These are phyloP conservation scores for Diabrotica undecimpunctata DNA, from an alignment of 1,140 invertebrate genomes.

Conservation along the genomic window DNA sequence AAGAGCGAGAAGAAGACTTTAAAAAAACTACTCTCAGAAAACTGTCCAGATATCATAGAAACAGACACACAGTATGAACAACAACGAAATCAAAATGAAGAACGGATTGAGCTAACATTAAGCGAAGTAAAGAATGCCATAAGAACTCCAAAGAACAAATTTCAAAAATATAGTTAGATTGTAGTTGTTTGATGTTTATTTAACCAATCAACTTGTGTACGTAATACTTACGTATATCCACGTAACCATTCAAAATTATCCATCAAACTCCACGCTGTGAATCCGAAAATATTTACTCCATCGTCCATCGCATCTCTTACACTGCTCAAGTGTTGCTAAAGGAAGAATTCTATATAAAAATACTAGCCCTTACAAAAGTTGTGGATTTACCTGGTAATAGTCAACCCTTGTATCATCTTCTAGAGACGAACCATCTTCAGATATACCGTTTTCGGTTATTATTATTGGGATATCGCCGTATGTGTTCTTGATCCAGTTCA, in stretches of 20 bases:
- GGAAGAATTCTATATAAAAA: too few species aligned
- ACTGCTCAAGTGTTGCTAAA: constrained; percentile 45
- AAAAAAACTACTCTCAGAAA: too few species aligned
- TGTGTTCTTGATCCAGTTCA: constrained; percentile 59
- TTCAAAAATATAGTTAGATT: too few species aligned
- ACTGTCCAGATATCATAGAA: too few species aligned
- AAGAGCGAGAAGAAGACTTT: too few species aligned
- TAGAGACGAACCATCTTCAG: constrained; percentile 33
- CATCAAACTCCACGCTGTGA: constrained; percentile 60
- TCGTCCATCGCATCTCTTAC: constrained; percentile 44
- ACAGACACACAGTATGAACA: too few species aligned
- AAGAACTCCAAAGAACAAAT: too few species aligned
- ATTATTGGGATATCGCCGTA: constrained; percentile 57
- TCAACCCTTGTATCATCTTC: constrained; percentile 10
- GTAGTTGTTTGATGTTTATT: not conserved
- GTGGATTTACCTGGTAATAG: constrained; percentile 7
- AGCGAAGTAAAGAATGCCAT: too few species aligned
- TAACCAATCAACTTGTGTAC: too few species aligned
- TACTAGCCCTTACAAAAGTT: too few species aligned
- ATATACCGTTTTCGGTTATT: constrained; percentile 67
- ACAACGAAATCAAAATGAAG: too few species aligned
- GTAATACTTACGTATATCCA: constrained; percentile 45
- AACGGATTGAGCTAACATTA: too few species aligned
- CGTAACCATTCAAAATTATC: constrained; percentile 64
- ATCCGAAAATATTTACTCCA: constrained; percentile 49